A percentile compares a stretch with the other conserved stretches of the same genome.
These are phyloP conservation scores for Neodontobutis hainanensis DNA, from an alignment of 2,113 vertebrate genomes.

Conservation along the genomic window DNA sequence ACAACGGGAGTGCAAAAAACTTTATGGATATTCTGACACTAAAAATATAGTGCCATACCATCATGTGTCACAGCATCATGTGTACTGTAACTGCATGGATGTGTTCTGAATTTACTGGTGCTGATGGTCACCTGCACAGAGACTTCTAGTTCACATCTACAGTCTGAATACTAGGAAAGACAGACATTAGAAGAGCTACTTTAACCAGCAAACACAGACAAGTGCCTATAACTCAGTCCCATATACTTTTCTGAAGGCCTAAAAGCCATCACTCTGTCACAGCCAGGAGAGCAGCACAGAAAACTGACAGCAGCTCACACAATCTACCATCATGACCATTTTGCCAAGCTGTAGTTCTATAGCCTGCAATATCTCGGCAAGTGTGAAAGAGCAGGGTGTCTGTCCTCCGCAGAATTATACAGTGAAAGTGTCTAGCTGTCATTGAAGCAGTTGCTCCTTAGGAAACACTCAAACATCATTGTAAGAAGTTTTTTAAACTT, in stretches of 20 bases:
- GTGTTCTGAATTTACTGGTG: too few species aligned
- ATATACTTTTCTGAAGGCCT: slow-evolving; percentile 68
- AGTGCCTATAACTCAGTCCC: slow-evolving; percentile 82
- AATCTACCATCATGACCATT: slow-evolving; percentile 78
- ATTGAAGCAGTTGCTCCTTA: neutral
- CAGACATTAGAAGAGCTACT: slow-evolving; percentile 9
- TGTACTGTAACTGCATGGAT: too few species aligned
- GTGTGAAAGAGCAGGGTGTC: slow-evolving; percentile 65
- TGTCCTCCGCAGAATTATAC: slow-evolving; percentile 45
- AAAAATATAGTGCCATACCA: too few species aligned
- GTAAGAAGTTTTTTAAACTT: too few species aligned
- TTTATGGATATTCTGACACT: too few species aligned
- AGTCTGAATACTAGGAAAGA: neutral
- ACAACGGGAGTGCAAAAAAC: too few species aligned
- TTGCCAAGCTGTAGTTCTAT: slow-evolving; percentile 71
- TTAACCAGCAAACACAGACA: slow-evolving; percentile 68
- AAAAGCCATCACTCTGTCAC: slow-evolving; percentile 60
- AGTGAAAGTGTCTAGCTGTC: slow-evolving; percentile 30
- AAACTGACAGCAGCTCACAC: slow-evolving; percentile 81
- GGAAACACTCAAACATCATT: neutral
- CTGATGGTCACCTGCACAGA: too few species aligned
- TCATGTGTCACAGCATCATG: too few species aligned
- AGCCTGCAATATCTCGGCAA: slow-evolving; percentile 72
- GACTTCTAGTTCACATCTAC: too few species aligned
- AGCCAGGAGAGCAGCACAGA: slow-evolving; percentile 24